Evolutionary conservation across 1,140 invertebrate species (phyloP), one percentile per base, ranked within the genome.

Genomic region (Colletes latitarsis): DNA sequence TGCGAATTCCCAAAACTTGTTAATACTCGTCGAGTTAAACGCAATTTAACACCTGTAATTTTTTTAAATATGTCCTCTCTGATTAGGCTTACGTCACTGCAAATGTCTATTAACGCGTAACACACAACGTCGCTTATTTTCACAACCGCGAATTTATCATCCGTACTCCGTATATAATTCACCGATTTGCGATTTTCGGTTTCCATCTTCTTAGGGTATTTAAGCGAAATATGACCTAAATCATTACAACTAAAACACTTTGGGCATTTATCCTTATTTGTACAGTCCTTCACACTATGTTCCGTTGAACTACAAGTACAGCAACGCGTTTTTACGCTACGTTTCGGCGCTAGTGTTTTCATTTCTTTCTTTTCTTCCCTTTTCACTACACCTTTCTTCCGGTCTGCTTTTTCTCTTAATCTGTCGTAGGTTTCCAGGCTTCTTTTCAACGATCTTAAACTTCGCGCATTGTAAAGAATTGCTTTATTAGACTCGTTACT

Each of bases 211-310:
- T 46, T 5, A n/a, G 30, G 14, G 43, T 72, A 86, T 9, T 64
- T 75, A 5, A 52, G 12, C 0, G 83, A 46, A 8, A 86, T 64
- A 52, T 86, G 78, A 2, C 79, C 78, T 15, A 72, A 84, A 0
- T 68, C 3, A n/a, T 84, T 79, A 9, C 82, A 84, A 6, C 43
- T 75, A 14, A 86, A 86, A 43, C 79, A 86, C 17, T 86, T 86
- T 0, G 80, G 63, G 1, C 85, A 79, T 46, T 84, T 86, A 0
- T 82, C 80, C 17, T 79, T 82, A 4, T 77, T n/a, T 0, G 80
- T 52, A 43, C 82, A 86, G 0, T 55, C 71, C 41, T 77, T 71
- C 0, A 60, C 62, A 0, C 66, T 72, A 41, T 86, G 82, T 1
- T 86, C 80, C 0, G 19, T 4, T 0, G 76, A 79, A 0, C 85